These are phyloP conservation scores for Tachypleus tridentatus DNA, from an alignment of 1,140 invertebrate genomes.

Conservation along the genomic window DNA sequence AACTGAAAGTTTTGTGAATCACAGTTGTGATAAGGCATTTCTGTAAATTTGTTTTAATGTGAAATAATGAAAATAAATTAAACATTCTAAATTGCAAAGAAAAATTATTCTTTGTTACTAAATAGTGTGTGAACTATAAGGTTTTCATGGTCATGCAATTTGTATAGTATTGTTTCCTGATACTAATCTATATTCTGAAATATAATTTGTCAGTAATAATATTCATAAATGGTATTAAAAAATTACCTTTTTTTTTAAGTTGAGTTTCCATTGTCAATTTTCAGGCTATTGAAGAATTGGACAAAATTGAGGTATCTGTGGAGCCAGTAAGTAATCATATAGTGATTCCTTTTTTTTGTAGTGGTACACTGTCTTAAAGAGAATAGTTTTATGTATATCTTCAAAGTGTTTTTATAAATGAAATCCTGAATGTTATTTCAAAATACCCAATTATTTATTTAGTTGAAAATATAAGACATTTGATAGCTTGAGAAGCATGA, in stretches of 20 bases:
- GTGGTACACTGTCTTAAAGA: background rate
- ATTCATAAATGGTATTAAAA: background rate
- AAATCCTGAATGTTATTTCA: background rate
- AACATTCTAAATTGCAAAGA: too few relatives aligned
- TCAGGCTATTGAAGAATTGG: slow-evolving; percentile 23
- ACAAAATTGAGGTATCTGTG: slow-evolving; percentile 26
- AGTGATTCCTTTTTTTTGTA: background rate
- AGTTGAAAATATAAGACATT: background rate
- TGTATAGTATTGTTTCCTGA: too few relatives aligned
- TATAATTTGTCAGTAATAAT: background rate
- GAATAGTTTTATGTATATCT: background rate
- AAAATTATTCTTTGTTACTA: too few relatives aligned
- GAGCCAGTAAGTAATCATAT: slow-evolving; percentile 10
- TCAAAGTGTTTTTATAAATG: background rate
- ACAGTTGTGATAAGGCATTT: too few relatives aligned
- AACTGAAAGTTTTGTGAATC: too few relatives aligned
- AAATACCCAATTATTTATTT: background rate
- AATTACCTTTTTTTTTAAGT: background rate
- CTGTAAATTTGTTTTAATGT: too few relatives aligned
- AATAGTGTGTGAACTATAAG: too few relatives aligned
- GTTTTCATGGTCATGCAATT: too few relatives aligned
- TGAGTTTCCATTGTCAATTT: background rate
- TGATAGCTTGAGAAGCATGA: too few relatives aligned
- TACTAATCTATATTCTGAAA: too few relatives aligned
- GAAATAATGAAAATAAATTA: too few relatives aligned